Conservation (phyloP, 2,797 vertebrate genomes). For the Mustela erminea region DNA sequence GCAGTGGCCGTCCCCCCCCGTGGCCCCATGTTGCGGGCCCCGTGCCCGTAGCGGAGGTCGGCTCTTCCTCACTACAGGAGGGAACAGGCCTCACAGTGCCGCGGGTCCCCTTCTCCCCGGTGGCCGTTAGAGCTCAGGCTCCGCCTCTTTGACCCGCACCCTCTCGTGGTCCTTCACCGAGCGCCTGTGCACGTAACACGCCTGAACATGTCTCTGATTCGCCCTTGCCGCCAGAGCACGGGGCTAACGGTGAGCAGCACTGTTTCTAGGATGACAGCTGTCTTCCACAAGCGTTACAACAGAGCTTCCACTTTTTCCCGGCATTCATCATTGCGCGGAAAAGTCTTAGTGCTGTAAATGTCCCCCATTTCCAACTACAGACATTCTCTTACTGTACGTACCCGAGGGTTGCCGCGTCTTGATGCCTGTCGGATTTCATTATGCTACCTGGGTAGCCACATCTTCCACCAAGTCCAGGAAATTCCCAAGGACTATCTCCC, state of each 20-base stretch:
- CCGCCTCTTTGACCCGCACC: neutral
- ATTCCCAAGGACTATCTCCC: neutral
- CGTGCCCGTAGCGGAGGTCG: accelerated
- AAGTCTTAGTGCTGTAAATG: neutral
- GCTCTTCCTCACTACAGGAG: neutral
- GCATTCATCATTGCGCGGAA: neutral
- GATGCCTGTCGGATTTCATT: neutral
- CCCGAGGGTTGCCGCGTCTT: too few species aligned
- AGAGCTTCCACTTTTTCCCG: neutral
- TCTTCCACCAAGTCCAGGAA: neutral
- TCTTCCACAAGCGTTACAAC: neutral
- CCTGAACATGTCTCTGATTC: neutral
- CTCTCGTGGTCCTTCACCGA: neutral
- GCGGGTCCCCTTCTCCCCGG: accelerated
- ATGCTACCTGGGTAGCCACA: accelerated
- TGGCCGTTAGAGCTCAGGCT: accelerated
- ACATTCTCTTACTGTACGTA: accelerated
- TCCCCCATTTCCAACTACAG: neutral
- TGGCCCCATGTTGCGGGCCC: neutral
- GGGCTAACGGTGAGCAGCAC: neutral
- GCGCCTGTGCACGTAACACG: neutral
- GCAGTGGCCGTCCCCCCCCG: neutral
- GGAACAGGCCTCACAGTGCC: accelerated
- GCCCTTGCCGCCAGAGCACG: neutral
- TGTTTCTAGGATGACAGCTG: too few species aligned